Evolutionary conservation across 2,113 vertebrate species (phyloP), one percentile per base, ranked within the genome.

Genomic region (Sporophila hypoxantha): DNA sequence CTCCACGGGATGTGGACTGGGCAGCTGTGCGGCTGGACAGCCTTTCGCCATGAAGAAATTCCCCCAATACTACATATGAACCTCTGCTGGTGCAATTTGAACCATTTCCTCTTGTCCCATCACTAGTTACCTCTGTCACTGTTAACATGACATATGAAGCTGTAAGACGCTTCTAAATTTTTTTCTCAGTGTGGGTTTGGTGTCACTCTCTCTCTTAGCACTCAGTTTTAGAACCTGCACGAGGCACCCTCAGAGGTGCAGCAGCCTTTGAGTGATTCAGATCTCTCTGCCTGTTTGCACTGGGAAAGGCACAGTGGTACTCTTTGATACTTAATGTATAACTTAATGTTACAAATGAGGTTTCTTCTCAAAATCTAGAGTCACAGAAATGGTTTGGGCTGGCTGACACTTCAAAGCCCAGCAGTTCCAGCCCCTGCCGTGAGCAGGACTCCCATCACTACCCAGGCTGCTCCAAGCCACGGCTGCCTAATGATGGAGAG

Each of bases 101-200:
- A 30, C 59, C 1, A 1, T 86, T n/a, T 56, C 17, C 7, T 64
- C 26, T 15, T 0, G 0, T 39, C 12, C 10, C 12, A 6, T 44
- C 32, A 12, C 26, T 26, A 5, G 21, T 44, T 53, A 32, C 26
- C 26, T 70, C 37, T 61, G 14, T 15, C 49, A 18, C 14, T 55
- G 11, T 34, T 55, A n/a, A n/a, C n/a, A n/a, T n/a, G n/a, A n/a
- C n/a, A n/a, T n/a, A n/a, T n/a, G n/a, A n/a, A n/a, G n/a, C n/a
- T n/a, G n/a, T n/a, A n/a, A n/a, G n/a, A n/a, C n/a, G n/a, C n/a
- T n/a, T n/a, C n/a, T n/a, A n/a, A n/a, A n/a, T n/a, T n/a, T n/a
- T n/a, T n/a, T n/a, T n/a, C n/a, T n/a, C n/a, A n/a, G n/a, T n/a
- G n/a, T n/a, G n/a, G n/a, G 10, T 65, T 84, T 36, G n/a, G 12